Evolutionary conservation across 2,797 vertebrate genomes (phyloP), one percentile per base, ranked within the genome.

Genomic region (Gobionotothen gibberifrons): DNA sequence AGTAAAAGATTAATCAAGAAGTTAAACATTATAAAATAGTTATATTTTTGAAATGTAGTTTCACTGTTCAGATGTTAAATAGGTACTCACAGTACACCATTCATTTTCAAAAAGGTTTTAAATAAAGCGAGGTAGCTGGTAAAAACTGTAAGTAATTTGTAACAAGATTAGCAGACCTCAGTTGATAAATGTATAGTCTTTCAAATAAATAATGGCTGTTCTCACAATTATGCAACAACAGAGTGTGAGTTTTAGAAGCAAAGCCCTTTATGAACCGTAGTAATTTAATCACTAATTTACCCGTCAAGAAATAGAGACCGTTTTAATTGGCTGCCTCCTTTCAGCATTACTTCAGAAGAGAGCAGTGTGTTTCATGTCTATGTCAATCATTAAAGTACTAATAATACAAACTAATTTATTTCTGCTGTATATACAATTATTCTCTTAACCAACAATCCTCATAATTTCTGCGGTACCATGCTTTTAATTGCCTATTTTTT

Each of bases 11-110:
- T 80, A 78, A 51, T 71, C n/a, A 60, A 22, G 10, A 58, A 66
- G 49, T 87, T 74, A 76, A 76, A 84, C 62, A 54, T 67, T n/a
- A 47, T 80, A 54, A 74, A 83, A 69, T 39, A 36, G 43, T 52
- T 57, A 6, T 71, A 66, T 55, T 74, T 56, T 61, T 36, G n/a
- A 36, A 29, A 5, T 12, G 13, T 52, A 44, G 44, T 85, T 83
- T 47, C 16, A 72, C n/a, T 63, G 46, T 79, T 82, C 43, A 72
- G 21, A 53, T 80, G 53, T 82, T 74, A 74, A 85, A 85, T 69
- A 32, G 39, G 49, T 10, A 6, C 16, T 63, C 13, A 32, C 8
- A 12, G 26, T n/a, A 29, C n/a, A 72, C 32, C 61, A 57, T 43
- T 75, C 0, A 47, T 67, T 64, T 42, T 17, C 32, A 3, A 17